Base-by-base conservation (phyloP, 2,888 invertebrate species). In the Hemaris fuciformis region DNA sequence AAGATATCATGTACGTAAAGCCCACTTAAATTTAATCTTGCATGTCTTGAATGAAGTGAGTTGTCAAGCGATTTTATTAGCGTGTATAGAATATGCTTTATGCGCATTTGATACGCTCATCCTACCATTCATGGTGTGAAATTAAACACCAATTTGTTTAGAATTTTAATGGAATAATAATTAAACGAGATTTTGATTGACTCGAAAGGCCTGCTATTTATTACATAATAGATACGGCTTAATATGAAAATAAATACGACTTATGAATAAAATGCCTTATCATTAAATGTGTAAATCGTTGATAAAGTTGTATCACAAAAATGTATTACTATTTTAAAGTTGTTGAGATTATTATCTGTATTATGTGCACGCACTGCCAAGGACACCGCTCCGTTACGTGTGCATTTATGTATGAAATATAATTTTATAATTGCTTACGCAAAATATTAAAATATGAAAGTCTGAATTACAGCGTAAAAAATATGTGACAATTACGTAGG, bases 1-100 rank as follows among this genome's bases (percentile, higher is more conserved):
- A 72, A 66, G 64, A 65, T 65, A 72, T 72, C 62, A 60, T 13
- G 65, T 71, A 69, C 64, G 72, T 15, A 57, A 46, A 46, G 56
- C 34, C 67, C 71, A 74, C 18, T 53, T 53, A 8, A 3, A 77
- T 66, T 63, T 59, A 59, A 15, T 27, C 38, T 13, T 3, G 6
- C n/a, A 23, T 25, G 10, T 18, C 3, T 31, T 31, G 18, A 31
- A 15, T 18, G 10, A 20, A 1, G 1, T n/a, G 13, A 31, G 18
- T 25, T 27, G 22, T 25, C 1, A 8, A n/a, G 10, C 31, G 10
- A 20, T 18, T 27, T 6, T 48, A 20, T 53, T 4, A 10, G 8
- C 10, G n/a, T 15, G 5, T 15, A 4, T 31, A 15, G 7, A 18
- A 31, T 53, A 27, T 31, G 10, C 38, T n/a, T 15, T 8, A 53